phyloP scores from a whole-genome alignment of 2,113 vertebrate species.

The Eptatretus burgeri region DNA sequence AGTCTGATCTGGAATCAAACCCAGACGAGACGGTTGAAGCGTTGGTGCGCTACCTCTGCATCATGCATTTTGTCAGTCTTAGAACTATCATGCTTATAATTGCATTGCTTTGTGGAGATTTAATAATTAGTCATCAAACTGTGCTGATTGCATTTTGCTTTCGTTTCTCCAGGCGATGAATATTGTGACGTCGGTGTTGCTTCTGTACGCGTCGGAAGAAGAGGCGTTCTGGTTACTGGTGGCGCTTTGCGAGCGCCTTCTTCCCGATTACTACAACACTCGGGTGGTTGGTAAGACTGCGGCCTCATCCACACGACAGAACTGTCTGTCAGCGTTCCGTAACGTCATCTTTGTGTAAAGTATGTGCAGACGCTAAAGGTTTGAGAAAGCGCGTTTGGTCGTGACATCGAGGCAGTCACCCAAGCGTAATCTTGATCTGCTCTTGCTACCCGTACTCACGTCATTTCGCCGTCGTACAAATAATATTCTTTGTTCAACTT shows the following conservation, averaged over 20 bases:
- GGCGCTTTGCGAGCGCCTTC: constrained; percentile 80
- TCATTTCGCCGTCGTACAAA: too few species aligned
- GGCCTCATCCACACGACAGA: neutral
- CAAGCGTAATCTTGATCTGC: too few species aligned
- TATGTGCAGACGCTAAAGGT: too few species aligned
- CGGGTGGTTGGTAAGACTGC: constrained; percentile 60
- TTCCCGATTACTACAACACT: constrained; percentile 96
- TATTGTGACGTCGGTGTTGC: constrained; percentile 78
- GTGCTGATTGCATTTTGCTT: constrained; percentile 4
- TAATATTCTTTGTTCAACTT: too few species aligned
- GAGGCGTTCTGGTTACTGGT: constrained; percentile 94
- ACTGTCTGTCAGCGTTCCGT: too few species aligned
- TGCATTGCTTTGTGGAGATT: too few species aligned
- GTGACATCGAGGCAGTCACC: too few species aligned
- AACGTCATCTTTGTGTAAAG: too few species aligned
- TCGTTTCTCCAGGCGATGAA: constrained; percentile 54
- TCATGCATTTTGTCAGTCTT: neutral
- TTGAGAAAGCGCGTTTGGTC: too few species aligned
- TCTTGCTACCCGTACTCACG: too few species aligned
- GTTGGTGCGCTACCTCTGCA: neutral
- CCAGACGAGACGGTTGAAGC: neutral
- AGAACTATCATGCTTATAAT: too few species aligned
- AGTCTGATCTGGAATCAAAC: too few species aligned
- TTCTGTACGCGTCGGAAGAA: constrained; percentile 87
- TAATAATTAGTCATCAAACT: neutral